Percentiles rank a stretch among this genome's conserved stretches.
phyloP scores from a whole-genome alignment of 2,888 invertebrate genomes.

The Anorthoa munda region DNA sequence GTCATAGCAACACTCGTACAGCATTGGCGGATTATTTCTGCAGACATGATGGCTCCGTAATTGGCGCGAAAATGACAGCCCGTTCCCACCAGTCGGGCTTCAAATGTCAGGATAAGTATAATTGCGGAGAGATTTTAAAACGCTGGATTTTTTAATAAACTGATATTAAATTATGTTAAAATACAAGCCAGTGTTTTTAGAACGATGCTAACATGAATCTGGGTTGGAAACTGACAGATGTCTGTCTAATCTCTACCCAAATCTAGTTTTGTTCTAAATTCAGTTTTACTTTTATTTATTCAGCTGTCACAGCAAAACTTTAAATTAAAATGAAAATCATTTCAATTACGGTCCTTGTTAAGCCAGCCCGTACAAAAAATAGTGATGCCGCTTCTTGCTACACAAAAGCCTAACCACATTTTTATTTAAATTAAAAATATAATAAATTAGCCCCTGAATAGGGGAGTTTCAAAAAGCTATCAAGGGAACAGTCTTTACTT shows the following conservation, averaged over 20 bases:
- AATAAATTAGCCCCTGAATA: constrained; percentile 63
- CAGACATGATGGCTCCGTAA: constrained; percentile 51
- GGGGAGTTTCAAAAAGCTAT: constrained; percentile 68
- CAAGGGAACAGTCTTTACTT: constrained; percentile 64
- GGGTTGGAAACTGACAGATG: constrained; percentile 13
- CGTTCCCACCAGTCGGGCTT: constrained; percentile 22
- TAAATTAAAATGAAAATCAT: constrained; percentile 29
- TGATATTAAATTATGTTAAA: not conserved
- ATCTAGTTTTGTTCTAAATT: constrained; percentile 25
- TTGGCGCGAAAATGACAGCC: constrained; percentile 55
- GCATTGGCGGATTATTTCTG: constrained; percentile 49
- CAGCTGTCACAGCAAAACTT: constrained; percentile 11
- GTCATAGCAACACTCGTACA: constrained; percentile 27
- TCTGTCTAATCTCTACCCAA: constrained; percentile 20
- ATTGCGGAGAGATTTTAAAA: constrained; percentile 17
- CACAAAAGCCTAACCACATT: constrained; percentile 39
- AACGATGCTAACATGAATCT: not conserved
- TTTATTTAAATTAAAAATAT: constrained; percentile 67
- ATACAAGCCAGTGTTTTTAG: constrained; percentile 2
- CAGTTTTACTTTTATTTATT: constrained; percentile 33
- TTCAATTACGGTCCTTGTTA: constrained; percentile 26
- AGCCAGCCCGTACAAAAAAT: constrained; percentile 11
- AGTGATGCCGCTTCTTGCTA: constrained; percentile 16
- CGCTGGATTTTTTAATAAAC: not conserved
- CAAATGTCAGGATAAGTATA: constrained; percentile 38